Evolutionary conservation across 1,140 invertebrate species (phyloP).

Genomic region (Notospermus geniculatus): DNA sequence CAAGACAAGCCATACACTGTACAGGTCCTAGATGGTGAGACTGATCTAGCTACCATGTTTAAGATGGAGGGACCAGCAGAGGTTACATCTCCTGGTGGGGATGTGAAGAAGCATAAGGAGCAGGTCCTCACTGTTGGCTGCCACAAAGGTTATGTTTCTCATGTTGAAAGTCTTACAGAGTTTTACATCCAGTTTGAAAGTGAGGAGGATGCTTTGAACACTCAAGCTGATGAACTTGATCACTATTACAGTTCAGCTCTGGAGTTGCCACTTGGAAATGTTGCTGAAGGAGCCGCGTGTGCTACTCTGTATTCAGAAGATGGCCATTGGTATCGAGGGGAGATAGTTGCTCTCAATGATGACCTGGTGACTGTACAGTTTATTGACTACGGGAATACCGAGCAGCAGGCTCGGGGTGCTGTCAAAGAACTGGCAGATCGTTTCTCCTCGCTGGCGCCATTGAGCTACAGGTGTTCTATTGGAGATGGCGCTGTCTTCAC

Average conservation of each 20-base stretch:
- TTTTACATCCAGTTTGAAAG: conserved; percentile 38
- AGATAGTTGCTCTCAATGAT: conserved; percentile 65
- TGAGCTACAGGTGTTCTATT: conserved; percentile 33
- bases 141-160: conserved; percentile 19
- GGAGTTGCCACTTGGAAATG: not conserved
- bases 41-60: not conserved
- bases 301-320: conserved; percentile 69
- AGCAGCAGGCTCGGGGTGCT: conserved; percentile 19
- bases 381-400: conserved; percentile 60
- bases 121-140: not conserved
- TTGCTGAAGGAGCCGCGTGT: conserved; percentile 63
- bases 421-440: conserved; percentile 25
- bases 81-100: too few species aligned
- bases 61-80: not conserved
- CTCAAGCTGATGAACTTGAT: not conserved
- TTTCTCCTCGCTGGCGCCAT: conserved; percentile 27
- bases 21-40: not conserved
- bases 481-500: not conserved
- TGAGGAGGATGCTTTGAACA: not conserved
- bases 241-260: not conserved
- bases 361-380: conserved; percentile 63
- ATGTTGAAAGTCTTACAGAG: conserved; percentile 31
- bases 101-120: too few species aligned
- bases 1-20: not conserved
- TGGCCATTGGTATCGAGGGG: conserved; percentile 68